Base-by-base conservation (phyloP, 92 coral and sea anemone species). In the Palythoa grandis region DNA sequence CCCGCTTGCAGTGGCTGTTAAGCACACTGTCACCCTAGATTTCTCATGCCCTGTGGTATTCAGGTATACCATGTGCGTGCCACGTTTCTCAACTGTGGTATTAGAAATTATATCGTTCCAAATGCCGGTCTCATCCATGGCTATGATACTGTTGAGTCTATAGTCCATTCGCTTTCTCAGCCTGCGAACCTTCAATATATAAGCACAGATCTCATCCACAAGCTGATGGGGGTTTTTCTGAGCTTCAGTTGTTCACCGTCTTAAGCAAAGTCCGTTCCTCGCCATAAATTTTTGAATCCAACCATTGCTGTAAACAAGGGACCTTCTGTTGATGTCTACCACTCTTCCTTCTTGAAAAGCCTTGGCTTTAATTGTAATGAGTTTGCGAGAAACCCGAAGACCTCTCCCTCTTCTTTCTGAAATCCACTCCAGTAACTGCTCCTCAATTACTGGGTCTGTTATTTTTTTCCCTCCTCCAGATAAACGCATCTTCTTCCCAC, bases 211-310 rank as follows among this genome's bases (percentile, higher is more conserved):
- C 83, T 60, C 83, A 47, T 83, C 91, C 63, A 83, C 68, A 54
- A 74, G 82, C 65, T 88, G 88, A 29, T 77, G 74, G 35, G 79
- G 91, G n/a, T 73, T 78, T 38, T 89, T 69, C 68, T 79, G 86
- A 14, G 86, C 89, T 58, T 86, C 74, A 24, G 88, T 89, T 76
- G 88, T 89, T 58, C 67, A 84, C 29, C 88, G 84, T 77, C 88
- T 76, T 10, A 88, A 52, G 39, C 88, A 23, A 69, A 89, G 60
- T 22, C 87, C 86, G 58, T 85, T 89, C 29, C 92, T 77, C 23
- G 53, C 60, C 89, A 89, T 85, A 43, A 89, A 89, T 66, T 86
- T 78, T 22, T 85, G 56, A 53, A 89, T 47, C 89, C 92, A 89
- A 14, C 89, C 82, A 11, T 65, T 23, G 66, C 89, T 86, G 76